Percentiles rank a stretch among this genome's conserved stretches.
Evolutionary conservation across 2,888 invertebrate species (phyloP).

Genomic region (Polietes domitor): DNA sequence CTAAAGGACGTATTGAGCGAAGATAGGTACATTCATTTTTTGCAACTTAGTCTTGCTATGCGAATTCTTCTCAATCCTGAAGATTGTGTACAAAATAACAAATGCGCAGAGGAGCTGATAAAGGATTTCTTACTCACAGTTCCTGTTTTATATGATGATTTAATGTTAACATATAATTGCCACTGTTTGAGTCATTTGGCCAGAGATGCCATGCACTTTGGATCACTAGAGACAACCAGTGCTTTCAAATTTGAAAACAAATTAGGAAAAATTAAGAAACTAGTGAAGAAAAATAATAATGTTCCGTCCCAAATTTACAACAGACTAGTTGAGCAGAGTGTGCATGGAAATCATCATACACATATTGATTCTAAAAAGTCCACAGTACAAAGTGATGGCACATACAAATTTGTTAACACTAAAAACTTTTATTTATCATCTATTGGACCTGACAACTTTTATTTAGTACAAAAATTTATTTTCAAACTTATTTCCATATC

Average conservation of each 20-base stretch:
- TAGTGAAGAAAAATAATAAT: constrained; percentile 55
- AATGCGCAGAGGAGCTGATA: constrained; percentile 49
- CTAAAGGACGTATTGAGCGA: constrained; percentile 50
- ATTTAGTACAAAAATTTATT: no score
- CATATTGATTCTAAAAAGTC: constrained; percentile 50
- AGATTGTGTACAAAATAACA: constrained; percentile 51
- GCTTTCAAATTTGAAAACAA: constrained; percentile 63
- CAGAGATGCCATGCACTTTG: constrained; percentile 51
- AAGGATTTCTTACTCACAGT: constrained; percentile 45
- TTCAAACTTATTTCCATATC: constrained; percentile 57
- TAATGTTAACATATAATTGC: constrained; percentile 52
- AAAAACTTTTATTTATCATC: constrained; percentile 54
- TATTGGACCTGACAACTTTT: constrained; percentile 53
- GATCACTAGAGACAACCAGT: constrained; percentile 48
- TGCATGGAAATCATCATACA: constrained; percentile 45
- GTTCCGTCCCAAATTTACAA: constrained; percentile 57
- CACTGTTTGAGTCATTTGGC: constrained; percentile 50
- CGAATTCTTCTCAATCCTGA: constrained; percentile 56
- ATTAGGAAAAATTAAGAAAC: constrained; percentile 54
- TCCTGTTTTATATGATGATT: constrained; percentile 49
- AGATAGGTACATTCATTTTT: constrained; percentile 55
- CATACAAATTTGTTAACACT: constrained; percentile 56
- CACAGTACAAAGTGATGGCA: constrained; percentile 50
- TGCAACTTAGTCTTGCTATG: constrained; percentile 57
- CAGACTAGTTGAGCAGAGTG: constrained; percentile 56